Evolutionary conservation across 2,797 vertebrate genomes (phyloP), one percentile per base, ranked within the genome.

Genomic region (Siniperca scherzeri): DNA sequence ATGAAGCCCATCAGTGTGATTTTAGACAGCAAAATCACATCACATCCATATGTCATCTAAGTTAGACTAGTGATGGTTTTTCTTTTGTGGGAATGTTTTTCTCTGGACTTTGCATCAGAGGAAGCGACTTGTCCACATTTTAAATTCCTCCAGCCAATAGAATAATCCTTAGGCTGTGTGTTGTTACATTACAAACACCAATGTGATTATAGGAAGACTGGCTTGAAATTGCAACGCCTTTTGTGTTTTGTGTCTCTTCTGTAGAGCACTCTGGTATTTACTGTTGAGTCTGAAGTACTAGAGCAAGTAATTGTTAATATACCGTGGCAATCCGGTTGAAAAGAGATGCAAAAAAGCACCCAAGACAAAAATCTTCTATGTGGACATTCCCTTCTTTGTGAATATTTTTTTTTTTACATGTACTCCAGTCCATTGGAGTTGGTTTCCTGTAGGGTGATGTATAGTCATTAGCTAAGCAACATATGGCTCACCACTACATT

Each of bases 401-500:
- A 70, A 55, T 21, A 12, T 1, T 9, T 40, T 40, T 12, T 22
- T 59, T 67, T 80, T 82, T 83, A 56, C 38, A 74, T 78, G 30
- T 57, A 21, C n/a, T 48, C 22, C 9, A 3, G 42, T 75, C 57
- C 22, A 56, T 22, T 70, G 14, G 61, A 21, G 50, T 7, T 70
- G 30, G 9, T 70, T 65, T 36, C 66, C 65, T 75, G 50, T 9
- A 21, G 56, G 33, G 16, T 16, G 19, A 42, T 27, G 30, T 14
- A 17, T n/a, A n/a, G n/a, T 10, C 12, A 14, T 5, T 70, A 46
- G 36, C 36, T 17, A 36, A 22, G 42, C 21, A 61, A 30, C 22
- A 14, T 17, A 33, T 53, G 53, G 21, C 38, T 57, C 27, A 64
- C 70, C 57, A 40, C 70, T 42, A 8, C 8, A 74, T 83, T 83